Base-by-base conservation (phyloP, 2,888 invertebrate genomes). In the Yponomeuta plumbellus region DNA sequence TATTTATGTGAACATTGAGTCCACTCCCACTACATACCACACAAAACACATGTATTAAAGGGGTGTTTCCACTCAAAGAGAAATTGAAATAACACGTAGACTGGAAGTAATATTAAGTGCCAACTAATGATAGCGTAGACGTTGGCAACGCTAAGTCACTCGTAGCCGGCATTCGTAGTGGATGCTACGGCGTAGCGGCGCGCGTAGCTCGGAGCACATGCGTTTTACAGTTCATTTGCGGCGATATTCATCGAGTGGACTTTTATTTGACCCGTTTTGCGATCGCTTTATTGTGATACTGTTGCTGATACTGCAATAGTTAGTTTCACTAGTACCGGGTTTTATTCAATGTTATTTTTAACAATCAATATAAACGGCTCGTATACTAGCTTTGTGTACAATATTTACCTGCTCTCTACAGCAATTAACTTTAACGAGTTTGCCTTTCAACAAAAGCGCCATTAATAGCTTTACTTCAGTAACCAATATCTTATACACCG, bases 131-230 rank as follows among this genome's bases (percentile, higher is more conserved):
- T 52, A 52, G 44, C 44, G 17, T 52, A 52, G 44, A 52, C 44
- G 44, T 52, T 52, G 44, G 44, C 44, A 52, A 52, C 17, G 44
- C 44, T 52, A 52, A 13, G 44, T 17, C 17, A 13, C 44, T 61
- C 61, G 61, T 61, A 61, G 61, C 61, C 17, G 17, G 61, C 52
- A 61, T 10, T 34, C 61, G 66, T 23, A 59, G 59, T 23, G 22
- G 64, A 21, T 22, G 22, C 64, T 64, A 64, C 52, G 52, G 20
- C 64, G 64, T 64, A 52, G 64, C 52, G 26, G 13, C 44, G 64
- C 56, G 11, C 52, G 20, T 64, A 64, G 52, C 56, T 22, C 40
- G 44, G n/a, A 26, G 13, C 23, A 64, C 22, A 44, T 20, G n/a
- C 34, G 44, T 34, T n/a, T 26, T 40, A 23, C 62, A 40, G 34